Conservation (phyloP, 1,140 invertebrate genomes). For the Limonius californicus region DNA sequence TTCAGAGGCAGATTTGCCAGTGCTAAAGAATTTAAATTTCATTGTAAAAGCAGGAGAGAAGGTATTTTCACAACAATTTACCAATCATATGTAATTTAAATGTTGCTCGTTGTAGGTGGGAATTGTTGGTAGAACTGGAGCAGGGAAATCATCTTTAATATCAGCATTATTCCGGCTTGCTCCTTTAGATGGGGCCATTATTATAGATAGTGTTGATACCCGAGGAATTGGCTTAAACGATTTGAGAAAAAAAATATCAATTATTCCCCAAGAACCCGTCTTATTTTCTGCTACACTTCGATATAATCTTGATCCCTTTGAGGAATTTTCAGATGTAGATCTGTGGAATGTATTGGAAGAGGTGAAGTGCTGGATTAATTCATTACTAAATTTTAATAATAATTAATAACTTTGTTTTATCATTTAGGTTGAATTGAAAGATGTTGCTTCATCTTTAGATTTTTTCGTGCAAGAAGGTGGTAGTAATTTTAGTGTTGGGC, state of each 20-base stretch:
- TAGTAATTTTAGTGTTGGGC: too few relatives aligned
- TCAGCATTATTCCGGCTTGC: slow-evolving; percentile 65
- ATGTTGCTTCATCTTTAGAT: too few relatives aligned
- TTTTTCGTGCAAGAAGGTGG: too few relatives aligned
- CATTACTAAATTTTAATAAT: too few relatives aligned
- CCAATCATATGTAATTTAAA: slow-evolving; percentile 42
- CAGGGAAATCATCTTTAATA: slow-evolving; percentile 78
- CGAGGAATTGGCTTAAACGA: slow-evolving; percentile 60
- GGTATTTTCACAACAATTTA: slow-evolving; percentile 33
- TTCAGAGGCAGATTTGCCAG: slow-evolving; percentile 47
- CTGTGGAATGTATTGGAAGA: slow-evolving; percentile 77
- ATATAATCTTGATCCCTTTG: slow-evolving; percentile 80
- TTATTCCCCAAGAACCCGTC: slow-evolving; percentile 86
- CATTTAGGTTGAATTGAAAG: too few relatives aligned
- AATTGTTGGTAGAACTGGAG: slow-evolving; percentile 68
- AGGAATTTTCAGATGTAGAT: slow-evolving; percentile 65
- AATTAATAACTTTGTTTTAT: too few relatives aligned
- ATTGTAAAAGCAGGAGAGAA: slow-evolving; percentile 46
- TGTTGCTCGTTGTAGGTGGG: slow-evolving; percentile 48
- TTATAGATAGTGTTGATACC: slow-evolving; percentile 66
- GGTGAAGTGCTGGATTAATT: slow-evolving; percentile 41
- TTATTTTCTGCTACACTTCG: slow-evolving; percentile 77
- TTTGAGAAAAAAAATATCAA: slow-evolving; percentile 69
- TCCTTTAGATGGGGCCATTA: slow-evolving; percentile 59
- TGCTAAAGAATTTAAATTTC: slow-evolving; percentile 50